Conservation (phyloP, 2,888 invertebrate species). For the Nysson spinosus region DNA sequence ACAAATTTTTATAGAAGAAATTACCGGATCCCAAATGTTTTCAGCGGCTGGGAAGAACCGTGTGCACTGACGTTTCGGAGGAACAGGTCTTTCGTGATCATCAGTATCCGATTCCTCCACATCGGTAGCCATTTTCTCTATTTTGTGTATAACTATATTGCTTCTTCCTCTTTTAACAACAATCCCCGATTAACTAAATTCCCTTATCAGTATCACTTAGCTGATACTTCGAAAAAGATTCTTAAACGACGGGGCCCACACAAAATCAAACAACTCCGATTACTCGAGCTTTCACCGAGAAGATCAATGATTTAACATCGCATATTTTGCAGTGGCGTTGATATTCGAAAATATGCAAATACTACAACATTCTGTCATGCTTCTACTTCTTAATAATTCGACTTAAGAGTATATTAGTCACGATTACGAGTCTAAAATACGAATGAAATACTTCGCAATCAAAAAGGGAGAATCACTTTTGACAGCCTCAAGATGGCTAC, state of each 20-base stretch:
- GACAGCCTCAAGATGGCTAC: slow-evolving; percentile 68
- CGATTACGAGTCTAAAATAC: slow-evolving; percentile 6
- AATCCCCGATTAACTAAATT: too few relatives aligned
- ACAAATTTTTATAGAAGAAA: not conserved
- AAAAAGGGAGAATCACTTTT: slow-evolving; percentile 48
- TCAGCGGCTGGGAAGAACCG: slow-evolving; percentile 33
- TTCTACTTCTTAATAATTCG: too few relatives aligned
- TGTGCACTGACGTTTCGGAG: slow-evolving; percentile 69
- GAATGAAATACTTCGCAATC: slow-evolving; percentile 16
- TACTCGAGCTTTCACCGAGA: too few relatives aligned
- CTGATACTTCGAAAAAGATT: too few relatives aligned
- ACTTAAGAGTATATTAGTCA: slow-evolving; percentile 6
- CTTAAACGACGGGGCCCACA: too few relatives aligned
- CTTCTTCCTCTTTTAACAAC: not conserved
- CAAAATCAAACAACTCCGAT: too few relatives aligned
- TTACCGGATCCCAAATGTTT: slow-evolving; percentile 48
- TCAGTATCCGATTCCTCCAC: slow-evolving; percentile 73
- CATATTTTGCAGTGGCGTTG: too few relatives aligned
- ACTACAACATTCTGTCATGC: too few relatives aligned
- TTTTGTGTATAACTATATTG: slow-evolving; percentile 15
- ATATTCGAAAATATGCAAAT: too few relatives aligned
- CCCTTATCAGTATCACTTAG: too few relatives aligned
- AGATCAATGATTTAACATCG: too few relatives aligned
- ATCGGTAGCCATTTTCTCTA: slow-evolving; percentile 71
- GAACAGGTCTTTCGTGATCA: slow-evolving; percentile 68